Conservation (phyloP, 2,888 invertebrate species). For the Scaptomyza cyrtandrae region DNA sequence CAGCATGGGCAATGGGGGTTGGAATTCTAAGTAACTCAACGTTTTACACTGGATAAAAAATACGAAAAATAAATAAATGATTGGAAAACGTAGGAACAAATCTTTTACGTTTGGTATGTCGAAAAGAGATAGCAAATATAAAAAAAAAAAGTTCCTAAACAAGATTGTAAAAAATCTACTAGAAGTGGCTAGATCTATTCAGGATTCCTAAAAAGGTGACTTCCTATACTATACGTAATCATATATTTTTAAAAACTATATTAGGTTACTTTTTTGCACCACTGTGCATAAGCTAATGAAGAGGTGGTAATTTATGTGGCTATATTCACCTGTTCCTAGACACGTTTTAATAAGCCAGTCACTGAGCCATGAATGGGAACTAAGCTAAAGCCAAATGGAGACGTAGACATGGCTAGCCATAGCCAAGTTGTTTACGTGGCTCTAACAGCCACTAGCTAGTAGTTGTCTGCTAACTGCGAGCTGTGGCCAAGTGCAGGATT, state of each 20-base stretch:
- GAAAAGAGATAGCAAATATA: no score
- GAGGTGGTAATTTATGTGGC: slow-evolving; percentile 81
- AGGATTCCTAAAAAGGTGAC: no score
- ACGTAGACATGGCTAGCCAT: slow-evolving; percentile 36
- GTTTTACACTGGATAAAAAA: slow-evolving; percentile 25
- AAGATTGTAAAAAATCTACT: no score
- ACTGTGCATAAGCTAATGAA: slow-evolving; percentile 71
- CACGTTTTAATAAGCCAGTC: slow-evolving; percentile 74
- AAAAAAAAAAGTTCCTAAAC: no score
- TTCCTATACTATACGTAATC: no score
- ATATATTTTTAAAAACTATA: no score
- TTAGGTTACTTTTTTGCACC: slow-evolving; percentile 8
- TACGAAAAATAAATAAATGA: not conserved
- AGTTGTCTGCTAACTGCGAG: slow-evolving; percentile 42
- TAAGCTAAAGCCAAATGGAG: slow-evolving; percentile 55
- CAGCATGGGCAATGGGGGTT: slow-evolving; percentile 20
- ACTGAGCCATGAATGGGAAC: slow-evolving; percentile 64
- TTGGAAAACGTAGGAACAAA: no score
- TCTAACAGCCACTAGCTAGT: slow-evolving; percentile 38
- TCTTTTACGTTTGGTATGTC: no score
- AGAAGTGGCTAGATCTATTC: no score
- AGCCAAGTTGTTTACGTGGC: slow-evolving; percentile 45
- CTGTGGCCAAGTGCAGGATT: slow-evolving; percentile 71
- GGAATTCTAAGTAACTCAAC: slow-evolving; percentile 8
- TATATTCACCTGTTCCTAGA: slow-evolving; percentile 72